Evolutionary conservation across 2,888 invertebrate species (phyloP).

Genomic region (Scaptomyza flava): DNA sequence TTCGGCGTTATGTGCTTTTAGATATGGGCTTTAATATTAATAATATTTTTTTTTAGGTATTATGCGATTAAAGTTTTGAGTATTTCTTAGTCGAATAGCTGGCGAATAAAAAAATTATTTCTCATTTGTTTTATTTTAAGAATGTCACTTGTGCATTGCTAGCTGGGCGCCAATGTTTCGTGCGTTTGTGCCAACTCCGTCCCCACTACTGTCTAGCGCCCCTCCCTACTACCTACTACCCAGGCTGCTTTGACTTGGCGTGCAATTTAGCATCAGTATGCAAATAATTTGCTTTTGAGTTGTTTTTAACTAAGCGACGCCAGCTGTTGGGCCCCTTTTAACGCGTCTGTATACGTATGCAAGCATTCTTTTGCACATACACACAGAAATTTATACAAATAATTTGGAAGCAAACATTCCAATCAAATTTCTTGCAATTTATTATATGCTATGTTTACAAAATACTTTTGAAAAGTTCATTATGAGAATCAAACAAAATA

Average conservation of each 20-base stretch:
- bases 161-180: conserved; percentile 74
- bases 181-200: conserved; percentile 44
- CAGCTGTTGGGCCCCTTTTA: conserved; percentile 63
- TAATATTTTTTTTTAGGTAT: not conserved
- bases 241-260: conserved; percentile 30
- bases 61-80: not conserved
- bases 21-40: not conserved
- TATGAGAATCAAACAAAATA: too few species aligned
- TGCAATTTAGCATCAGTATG: conserved; percentile 53
- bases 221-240: too few species aligned
- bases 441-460: not conserved
- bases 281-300: conserved; percentile 49
- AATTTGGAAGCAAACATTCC: not conserved
- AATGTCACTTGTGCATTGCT: conserved; percentile 64
- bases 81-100: conserved; percentile 12
- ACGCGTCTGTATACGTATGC: not conserved
- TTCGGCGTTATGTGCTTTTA: not conserved
- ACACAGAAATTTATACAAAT: not conserved
- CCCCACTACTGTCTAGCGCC: conserved; percentile 63
- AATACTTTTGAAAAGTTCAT: too few species aligned
- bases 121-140: conserved; percentile 62
- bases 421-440: not conserved
- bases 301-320: conserved; percentile 58
- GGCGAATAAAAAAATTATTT: conserved; percentile 6
- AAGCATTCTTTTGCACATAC: not conserved